Evolutionary conservation across 2,113 vertebrate genomes (phyloP).

Genomic region (Cepphus grylle): DNA sequence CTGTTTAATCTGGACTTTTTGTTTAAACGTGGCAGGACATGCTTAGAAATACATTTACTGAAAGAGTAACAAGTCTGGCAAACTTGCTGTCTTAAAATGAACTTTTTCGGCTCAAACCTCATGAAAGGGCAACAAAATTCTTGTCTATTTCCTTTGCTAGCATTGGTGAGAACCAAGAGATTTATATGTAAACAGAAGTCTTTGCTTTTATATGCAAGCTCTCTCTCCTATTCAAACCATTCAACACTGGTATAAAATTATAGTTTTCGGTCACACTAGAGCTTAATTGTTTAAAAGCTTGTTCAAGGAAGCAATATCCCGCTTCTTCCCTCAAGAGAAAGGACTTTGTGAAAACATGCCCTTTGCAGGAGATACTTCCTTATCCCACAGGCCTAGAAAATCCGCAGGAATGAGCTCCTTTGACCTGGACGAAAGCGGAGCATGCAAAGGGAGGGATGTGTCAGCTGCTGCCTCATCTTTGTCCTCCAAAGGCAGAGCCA

Average conservation of each 20-base stretch:
- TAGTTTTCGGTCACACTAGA: not conserved
- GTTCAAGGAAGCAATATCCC: not conserved
- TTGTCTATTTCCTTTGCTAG: constrained; percentile 9
- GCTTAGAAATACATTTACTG: constrained; percentile 45
- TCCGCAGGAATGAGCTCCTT: constrained; percentile 13
- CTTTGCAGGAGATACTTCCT: constrained; percentile 4
- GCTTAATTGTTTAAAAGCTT: constrained; percentile 17
- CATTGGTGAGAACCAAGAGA: constrained; percentile 47
- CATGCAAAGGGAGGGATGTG: not conserved
- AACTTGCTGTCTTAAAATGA: constrained; percentile 25
- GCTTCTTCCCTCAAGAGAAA: not conserved
- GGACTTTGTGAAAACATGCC: constrained; percentile 13
- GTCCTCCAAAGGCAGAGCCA: not conserved
- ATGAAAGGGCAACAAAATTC: constrained; percentile 46
- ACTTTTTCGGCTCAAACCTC: not conserved
- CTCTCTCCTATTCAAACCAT: not conserved
- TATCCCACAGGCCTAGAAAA: constrained; percentile 19
- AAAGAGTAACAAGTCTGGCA: not conserved
- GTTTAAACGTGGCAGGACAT: not conserved
- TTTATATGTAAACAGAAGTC: constrained; percentile 37
- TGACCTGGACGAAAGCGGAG: not conserved
- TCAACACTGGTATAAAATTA: not conserved
- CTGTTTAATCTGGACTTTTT: not conserved
- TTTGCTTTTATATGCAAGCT: not conserved
- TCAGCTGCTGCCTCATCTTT: not conserved